These are phyloP conservation scores for Tor tambroides DNA, from an alignment of 2,113 vertebrate genomes.

Conservation along the genomic window DNA sequence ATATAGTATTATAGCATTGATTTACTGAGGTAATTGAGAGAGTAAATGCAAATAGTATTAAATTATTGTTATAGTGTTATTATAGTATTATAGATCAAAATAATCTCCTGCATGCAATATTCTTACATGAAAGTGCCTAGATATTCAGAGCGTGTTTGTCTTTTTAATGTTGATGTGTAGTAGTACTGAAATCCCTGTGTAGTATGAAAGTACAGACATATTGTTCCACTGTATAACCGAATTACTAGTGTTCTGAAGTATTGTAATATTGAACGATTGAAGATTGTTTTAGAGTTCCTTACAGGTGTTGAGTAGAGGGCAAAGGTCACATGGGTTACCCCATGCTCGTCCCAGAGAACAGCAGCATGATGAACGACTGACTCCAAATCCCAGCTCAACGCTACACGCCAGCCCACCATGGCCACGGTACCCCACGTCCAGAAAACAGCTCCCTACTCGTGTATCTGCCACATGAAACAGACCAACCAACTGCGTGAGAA, in stretches of 20 bases:
- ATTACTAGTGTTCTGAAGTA: not conserved
- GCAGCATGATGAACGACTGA: slow-evolving; percentile 85
- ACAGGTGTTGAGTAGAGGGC: slow-evolving; percentile 84
- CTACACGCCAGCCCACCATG: slow-evolving; percentile 79
- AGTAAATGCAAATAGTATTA: no score
- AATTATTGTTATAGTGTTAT: no score
- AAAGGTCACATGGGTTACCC: slow-evolving; percentile 85
- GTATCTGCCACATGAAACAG: slow-evolving; percentile 71
- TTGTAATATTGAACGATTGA: not conserved
- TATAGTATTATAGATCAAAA: no score
- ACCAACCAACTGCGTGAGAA: not conserved
- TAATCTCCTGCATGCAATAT: no score
- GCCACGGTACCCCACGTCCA: slow-evolving; percentile 76
- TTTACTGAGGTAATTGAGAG: no score
- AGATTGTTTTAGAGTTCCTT: slow-evolving; percentile 61
- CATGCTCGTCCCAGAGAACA: slow-evolving; percentile 83
- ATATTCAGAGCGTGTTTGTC: not conserved
- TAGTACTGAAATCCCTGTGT: not conserved
- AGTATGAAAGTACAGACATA: not conserved
- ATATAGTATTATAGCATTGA: no score
- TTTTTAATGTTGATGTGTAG: not conserved
- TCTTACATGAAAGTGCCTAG: not conserved
- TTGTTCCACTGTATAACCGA: not conserved
- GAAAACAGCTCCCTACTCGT: slow-evolving; percentile 82
- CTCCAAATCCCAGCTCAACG: slow-evolving; percentile 82